These are phyloP conservation scores for Oreonectes daqikongensis DNA, from an alignment of 2,797 vertebrate genomes.

Conservation along the genomic window DNA sequence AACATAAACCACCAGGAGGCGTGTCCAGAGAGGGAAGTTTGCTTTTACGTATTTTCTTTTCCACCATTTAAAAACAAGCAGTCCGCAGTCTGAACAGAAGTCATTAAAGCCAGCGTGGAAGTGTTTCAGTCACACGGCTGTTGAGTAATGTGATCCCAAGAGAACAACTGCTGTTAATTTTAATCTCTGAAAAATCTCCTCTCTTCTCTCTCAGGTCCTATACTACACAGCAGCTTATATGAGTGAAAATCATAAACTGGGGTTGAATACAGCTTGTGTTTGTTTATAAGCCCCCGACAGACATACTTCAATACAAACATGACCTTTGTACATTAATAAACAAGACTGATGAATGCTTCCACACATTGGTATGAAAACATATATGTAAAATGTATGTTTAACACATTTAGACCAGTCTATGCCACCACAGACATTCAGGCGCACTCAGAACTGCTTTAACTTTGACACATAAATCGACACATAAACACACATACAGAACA, in stretches of 20 bases:
- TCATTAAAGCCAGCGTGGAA: conserved; percentile 72
- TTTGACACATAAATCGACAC: conserved; percentile 7
- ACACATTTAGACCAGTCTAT: conserved; percentile 17
- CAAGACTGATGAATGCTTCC: conserved; percentile 36
- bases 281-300: conserved; percentile 33
- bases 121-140: conserved; percentile 73
- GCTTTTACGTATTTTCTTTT: conserved; percentile 76
- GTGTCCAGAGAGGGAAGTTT: conserved; percentile 68
- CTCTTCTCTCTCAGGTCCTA: conserved; percentile 66
- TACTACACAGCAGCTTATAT: conserved; percentile 52
- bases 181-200: conserved; percentile 76
- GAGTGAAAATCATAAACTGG: conserved; percentile 37
- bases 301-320: conserved; percentile 45
- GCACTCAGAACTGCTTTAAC: conserved; percentile 11
- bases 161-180: conserved; percentile 75
- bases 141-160: conserved; percentile 74
- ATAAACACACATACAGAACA: conserved; percentile 35
- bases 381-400: conserved; percentile 8
- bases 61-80: conserved; percentile 72
- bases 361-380: conserved; percentile 29
- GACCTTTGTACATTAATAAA: conserved; percentile 43
- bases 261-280: conserved; percentile 26
- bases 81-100: conserved; percentile 68
- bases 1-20: conserved; percentile 53
- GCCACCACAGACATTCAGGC: conserved; percentile 32